Evolutionary conservation across 2,797 vertebrate genomes (phyloP).

Genomic region (Phalloptychus januarius): DNA sequence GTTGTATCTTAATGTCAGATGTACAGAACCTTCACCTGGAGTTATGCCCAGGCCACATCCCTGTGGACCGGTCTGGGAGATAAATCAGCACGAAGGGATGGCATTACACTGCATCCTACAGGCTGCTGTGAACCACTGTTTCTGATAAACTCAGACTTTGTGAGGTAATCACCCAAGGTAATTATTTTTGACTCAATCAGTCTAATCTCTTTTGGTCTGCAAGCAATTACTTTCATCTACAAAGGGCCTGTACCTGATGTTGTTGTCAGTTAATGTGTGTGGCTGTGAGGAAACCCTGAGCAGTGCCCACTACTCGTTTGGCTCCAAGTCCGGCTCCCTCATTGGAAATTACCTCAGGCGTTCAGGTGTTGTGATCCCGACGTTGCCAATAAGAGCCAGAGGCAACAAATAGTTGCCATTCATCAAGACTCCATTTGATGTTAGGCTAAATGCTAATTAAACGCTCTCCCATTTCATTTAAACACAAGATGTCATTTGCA

Average conservation of each 20-base stretch:
- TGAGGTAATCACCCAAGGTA: slow-evolving; percentile 1
- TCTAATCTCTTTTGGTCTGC: not conserved
- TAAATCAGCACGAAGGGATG: not conserved
- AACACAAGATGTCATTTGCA: not conserved
- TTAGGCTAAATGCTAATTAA: not conserved
- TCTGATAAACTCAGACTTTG: slow-evolving; percentile 3
- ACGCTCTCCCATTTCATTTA: not conserved
- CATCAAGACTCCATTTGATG: not conserved
- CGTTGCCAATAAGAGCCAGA: not conserved
- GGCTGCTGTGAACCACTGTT: not conserved
- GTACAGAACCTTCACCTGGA: not conserved
- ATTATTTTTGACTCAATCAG: slow-evolving; percentile 10
- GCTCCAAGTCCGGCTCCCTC: not conserved
- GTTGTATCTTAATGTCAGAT: not conserved
- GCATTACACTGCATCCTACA: not conserved
- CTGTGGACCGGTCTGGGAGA: not conserved
- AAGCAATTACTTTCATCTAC: slow-evolving; percentile 4
- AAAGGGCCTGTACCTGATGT: not conserved
- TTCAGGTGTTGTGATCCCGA: not conserved
- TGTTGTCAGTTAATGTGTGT: not conserved
- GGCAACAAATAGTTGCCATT: slow-evolving; percentile 1
- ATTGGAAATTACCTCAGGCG: not conserved
- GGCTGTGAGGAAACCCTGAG: not conserved
- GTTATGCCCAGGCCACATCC: not conserved
- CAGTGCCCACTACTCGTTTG: no score